Evolutionary conservation across 2,113 vertebrate species (phyloP).

Genomic region (Pipa parva): DNA sequence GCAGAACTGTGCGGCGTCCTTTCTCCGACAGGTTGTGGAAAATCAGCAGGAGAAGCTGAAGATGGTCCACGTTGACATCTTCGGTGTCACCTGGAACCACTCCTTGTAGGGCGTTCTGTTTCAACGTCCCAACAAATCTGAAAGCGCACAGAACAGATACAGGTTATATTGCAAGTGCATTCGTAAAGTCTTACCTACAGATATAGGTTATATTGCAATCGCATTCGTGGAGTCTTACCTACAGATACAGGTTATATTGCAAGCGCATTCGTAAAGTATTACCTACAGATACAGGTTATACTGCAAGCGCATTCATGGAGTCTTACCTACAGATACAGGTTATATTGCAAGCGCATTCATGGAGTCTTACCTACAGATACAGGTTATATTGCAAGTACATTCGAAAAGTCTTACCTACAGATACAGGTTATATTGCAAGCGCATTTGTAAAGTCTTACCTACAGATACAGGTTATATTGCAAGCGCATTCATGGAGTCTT

Average conservation of each 20-base stretch:
- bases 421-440: neutral
- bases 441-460: no score
- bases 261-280: slow-evolving; percentile 72
- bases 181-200: slow-evolving; percentile 57
- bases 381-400: slow-evolving; percentile 95
- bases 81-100: slow-evolving; percentile 77
- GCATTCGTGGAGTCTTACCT: slow-evolving; percentile 65
- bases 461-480: neutral
- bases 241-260: slow-evolving; percentile 96
- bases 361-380: slow-evolving; percentile 86
- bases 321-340: slow-evolving; percentile 92
- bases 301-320: slow-evolving; percentile 79
- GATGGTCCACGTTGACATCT: slow-evolving; percentile 91
- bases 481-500: neutral
- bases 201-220: slow-evolving; percentile 75
- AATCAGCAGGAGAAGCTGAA: slow-evolving; percentile 92
- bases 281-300: slow-evolving; percentile 97
- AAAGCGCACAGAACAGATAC: neutral
- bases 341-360: slow-evolving; percentile 89
- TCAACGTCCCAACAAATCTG: slow-evolving; percentile 90
- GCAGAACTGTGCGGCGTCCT: slow-evolving; percentile 73
- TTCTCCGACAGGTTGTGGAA: slow-evolving; percentile 92
- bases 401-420: no score
- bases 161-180: no score
- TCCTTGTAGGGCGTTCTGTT: slow-evolving; percentile 85